Base-by-base conservation (phyloP, 2,888 invertebrate genomes). In the Podotricha telesiphe region DNA sequence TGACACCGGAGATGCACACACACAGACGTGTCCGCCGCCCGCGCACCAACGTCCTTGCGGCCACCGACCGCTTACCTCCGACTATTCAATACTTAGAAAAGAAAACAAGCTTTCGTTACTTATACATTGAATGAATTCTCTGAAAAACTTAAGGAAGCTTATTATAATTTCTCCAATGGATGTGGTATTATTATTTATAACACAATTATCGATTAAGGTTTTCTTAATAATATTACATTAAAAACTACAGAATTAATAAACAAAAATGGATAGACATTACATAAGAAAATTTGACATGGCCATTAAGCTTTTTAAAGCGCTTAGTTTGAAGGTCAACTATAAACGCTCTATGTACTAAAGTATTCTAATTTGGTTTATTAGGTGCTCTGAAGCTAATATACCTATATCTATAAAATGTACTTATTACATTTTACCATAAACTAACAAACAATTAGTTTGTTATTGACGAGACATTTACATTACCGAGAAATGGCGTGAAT, bases 21-120 rank as follows among this genome's bases (percentile, higher is more conserved):
- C 76, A 79, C 79, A 75, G 56, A 85, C 79, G 82, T 6, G 19
- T 80, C 78, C 83, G 84, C 87, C 91, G 87, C 91, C 90, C 91
- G 91, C 91, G 89, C 91, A 87, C 85, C 87, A 87, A 91, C 92
- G 92, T 91, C 92, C 92, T 93, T 93, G 92, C 91, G 86, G 81
- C 82, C 86, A 91, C 84, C 91, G 91, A 91, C 91, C 91, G 88
- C 84, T 72, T 73, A 73, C 72, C 71, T 73, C 73, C 69, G 71
- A 67, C 72, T 67, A 71, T 71, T 65, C 61, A 59, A 68, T 67
- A 72, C 69, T 59, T 62, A 48, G 63, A 70, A 68, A 74, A 68
- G 71, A 73, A 72, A 71, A 73, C 70, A 70, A 72, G 70, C 58
- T 69, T 69, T 65, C 50, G 65, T 67, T 67, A 48, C 55, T 58